Conservation (phyloP, 2,113 vertebrate species). For the Oenanthe oenanthe region DNA sequence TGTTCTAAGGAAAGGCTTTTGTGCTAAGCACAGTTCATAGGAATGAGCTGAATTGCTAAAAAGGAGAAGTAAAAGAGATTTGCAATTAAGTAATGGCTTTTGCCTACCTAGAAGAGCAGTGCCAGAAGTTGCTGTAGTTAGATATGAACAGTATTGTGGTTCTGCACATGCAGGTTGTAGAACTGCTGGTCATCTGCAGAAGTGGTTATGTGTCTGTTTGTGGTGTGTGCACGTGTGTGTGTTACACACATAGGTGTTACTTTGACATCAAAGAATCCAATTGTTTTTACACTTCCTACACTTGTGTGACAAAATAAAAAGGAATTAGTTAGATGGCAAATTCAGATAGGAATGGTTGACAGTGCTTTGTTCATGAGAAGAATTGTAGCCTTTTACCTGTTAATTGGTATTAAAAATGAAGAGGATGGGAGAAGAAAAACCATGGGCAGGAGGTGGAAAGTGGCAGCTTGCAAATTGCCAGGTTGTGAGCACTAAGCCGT, state of each 20-base stretch:
- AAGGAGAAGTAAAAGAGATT: background rate
- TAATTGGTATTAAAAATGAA: background rate
- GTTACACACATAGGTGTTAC: too few relatives aligned
- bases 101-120: background rate
- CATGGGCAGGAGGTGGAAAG: background rate
- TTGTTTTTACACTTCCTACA: background rate
- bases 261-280: background rate
- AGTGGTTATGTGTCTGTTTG: accelerated
- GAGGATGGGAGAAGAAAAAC: background rate
- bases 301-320: background rate
- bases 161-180: background rate
- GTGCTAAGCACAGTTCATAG: background rate
- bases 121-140: background rate
- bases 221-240: background rate
- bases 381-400: background rate
- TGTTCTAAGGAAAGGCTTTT: background rate
- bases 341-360: background rate
- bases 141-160: background rate
- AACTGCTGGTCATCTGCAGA: background rate
- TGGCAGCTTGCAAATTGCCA: background rate
- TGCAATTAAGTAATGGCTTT: background rate
- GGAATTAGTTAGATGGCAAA: background rate
- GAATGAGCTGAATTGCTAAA: background rate
- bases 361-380: background rate
- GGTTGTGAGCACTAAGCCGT: background rate